Percentiles rank a stretch among this genome's conserved stretches.
These are phyloP conservation scores for Empidonax alnorum DNA, from an alignment of 2,113 vertebrate genomes.

Conservation along the genomic window DNA sequence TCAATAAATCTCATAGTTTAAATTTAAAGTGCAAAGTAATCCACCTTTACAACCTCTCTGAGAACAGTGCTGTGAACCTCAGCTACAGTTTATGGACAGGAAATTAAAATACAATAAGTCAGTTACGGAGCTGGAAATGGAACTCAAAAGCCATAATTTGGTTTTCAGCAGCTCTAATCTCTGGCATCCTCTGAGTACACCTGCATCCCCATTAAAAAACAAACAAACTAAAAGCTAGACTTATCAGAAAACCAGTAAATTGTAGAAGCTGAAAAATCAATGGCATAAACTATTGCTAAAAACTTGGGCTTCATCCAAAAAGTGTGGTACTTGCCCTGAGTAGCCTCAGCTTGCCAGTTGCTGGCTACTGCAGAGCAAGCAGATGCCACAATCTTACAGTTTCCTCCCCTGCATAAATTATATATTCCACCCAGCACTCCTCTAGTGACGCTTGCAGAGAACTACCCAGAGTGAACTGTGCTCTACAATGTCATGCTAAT, in stretches of 20 bases:
- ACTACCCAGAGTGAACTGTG: background rate
- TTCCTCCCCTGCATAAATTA: background rate
- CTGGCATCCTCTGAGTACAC: background rate
- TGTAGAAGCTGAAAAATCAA: background rate
- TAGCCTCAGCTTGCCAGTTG: background rate
- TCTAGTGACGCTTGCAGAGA: background rate
- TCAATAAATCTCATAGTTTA: slow-evolving; percentile 1
- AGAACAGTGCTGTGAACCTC: background rate
- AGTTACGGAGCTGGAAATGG: slow-evolving; percentile 17
- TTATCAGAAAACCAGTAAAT: background rate
- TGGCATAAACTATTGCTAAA: background rate
- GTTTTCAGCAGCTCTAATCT: slow-evolving; percentile 24
- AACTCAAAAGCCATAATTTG: slow-evolving; percentile 11
- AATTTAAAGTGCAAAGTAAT: slow-evolving; percentile 28
- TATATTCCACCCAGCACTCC: slow-evolving; percentile 1
- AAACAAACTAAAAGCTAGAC: background rate
- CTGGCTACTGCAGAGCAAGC: background rate
- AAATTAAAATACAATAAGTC: slow-evolving; percentile 49
- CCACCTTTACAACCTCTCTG: background rate
- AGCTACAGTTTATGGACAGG: slow-evolving; percentile 33
- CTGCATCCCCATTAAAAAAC: background rate
- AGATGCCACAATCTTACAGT: background rate
- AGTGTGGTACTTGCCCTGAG: background rate
- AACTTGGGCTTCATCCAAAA: background rate
- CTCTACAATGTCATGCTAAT: slow-evolving; percentile 20